Percentiles rank a stretch among this genome's conserved stretches.
These are phyloP conservation scores for Cirrhinus molitorella DNA, from an alignment of 2,797 vertebrate species.

Conservation along the genomic window DNA sequence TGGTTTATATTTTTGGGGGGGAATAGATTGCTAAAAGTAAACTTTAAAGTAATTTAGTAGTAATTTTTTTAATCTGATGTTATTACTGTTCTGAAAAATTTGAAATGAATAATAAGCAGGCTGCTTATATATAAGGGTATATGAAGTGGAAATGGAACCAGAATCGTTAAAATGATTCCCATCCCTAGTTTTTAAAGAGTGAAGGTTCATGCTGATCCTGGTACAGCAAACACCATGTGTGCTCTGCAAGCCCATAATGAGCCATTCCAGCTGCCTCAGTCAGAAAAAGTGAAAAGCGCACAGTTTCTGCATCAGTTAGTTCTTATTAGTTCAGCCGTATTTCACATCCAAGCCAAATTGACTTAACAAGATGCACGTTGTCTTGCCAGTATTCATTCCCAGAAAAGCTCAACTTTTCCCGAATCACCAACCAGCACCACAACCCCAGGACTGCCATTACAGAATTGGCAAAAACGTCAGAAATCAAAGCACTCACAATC, in stretches of 20 bases:
- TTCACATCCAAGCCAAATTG: conserved; percentile 10
- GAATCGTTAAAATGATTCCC: neutral
- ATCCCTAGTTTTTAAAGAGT: conserved; percentile 27
- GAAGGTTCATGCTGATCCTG: conserved; percentile 42
- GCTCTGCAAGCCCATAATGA: conserved; percentile 23
- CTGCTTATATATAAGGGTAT: neutral
- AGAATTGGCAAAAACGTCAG: neutral
- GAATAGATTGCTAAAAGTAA: neutral
- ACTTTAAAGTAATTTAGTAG: neutral
- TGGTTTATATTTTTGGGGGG: neutral
- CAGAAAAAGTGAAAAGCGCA: conserved; percentile 20
- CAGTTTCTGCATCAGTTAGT: conserved; percentile 38
- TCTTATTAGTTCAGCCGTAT: conserved; percentile 28
- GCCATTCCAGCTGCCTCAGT: conserved; percentile 16
- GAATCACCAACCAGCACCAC: conserved; percentile 3
- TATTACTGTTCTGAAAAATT: neutral
- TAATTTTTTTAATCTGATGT: neutral
- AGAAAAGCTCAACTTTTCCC: neutral
- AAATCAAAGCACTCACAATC: conserved; percentile 17
- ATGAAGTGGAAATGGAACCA: neutral
- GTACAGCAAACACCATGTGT: conserved; percentile 13
- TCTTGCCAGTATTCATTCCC: neutral
- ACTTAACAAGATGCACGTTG: neutral
- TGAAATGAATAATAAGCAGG: neutral
- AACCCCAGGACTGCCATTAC: neutral